These are phyloP conservation scores for Scolopax rusticola DNA, from an alignment of 2,797 vertebrate genomes.

Conservation along the genomic window DNA sequence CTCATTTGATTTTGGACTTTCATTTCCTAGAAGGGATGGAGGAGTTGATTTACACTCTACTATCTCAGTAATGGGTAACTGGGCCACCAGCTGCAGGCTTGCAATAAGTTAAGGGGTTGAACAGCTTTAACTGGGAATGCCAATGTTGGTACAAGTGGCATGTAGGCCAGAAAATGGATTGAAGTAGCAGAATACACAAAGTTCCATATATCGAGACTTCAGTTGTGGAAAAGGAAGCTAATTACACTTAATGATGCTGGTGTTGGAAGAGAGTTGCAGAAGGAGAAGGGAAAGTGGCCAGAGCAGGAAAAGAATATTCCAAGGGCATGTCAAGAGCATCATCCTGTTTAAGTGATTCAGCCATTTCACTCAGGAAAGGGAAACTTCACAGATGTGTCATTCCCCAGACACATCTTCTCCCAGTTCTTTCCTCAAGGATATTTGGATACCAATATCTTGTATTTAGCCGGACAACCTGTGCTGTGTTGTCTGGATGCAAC, in stretches of 20 bases:
- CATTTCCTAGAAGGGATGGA: neutral
- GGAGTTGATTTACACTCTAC: neutral
- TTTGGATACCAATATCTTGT: neutral
- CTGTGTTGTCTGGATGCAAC: neutral
- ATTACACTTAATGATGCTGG: neutral
- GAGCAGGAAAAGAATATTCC: neutral
- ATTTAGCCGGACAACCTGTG: neutral
- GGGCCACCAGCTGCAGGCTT: fast-evolving
- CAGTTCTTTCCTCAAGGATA: neutral
- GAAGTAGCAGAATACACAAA: neutral
- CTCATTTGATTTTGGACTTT: neutral
- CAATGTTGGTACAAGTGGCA: neutral
- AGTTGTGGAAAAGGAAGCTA: neutral
- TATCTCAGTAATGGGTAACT: fast-evolving
- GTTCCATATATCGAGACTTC: neutral
- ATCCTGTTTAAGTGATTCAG: neutral
- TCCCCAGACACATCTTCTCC: neutral
- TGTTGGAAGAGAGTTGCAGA: neutral
- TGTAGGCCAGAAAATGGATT: neutral
- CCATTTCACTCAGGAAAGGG: neutral
- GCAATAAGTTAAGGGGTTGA: neutral
- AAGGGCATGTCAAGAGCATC: neutral
- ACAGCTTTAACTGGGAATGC: neutral
- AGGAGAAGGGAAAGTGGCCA: neutral
- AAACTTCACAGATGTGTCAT: neutral